Base-by-base conservation (phyloP, 2,113 vertebrate genomes). In the Anolis carolinensis region DNA sequence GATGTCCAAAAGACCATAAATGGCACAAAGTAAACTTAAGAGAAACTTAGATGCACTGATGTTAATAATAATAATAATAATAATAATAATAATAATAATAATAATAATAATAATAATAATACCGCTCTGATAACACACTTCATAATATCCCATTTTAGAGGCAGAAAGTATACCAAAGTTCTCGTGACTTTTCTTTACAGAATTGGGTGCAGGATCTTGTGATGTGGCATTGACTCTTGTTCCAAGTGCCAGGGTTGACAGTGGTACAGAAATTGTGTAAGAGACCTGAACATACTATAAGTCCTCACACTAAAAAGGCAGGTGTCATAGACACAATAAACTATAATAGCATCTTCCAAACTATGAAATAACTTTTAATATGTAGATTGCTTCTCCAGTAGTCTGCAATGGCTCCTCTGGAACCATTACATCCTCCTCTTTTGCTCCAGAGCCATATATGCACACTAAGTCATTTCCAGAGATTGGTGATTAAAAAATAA, bases 401-500 rank as follows among this genome's bases (percentile, higher is more conserved):
- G 90, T 84, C 88, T 90, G 71, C 89, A 94, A 95, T 94, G 92
- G 93, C 84, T 95, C 94, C 95, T 93, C 86, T 95, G 95, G 94
- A 95, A 75, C 94, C 91, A 89, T 95, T 94, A 94, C 20, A 81
- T 88, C 86, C 90, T 87, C 39, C 91, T 91, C 89, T 89, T 93
- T 92, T 90, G 89, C 91, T 86, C 84, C 89, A 93, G 91, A 94
- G 91, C 90, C 83, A 81, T 93, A 92, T 87, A 78, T 27, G 83
- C 91, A 89, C 89, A 88, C 93, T 93, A 95, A 94, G 91, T 91
- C 92, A 93, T 95, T 95, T 94, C 93, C 93, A 94, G 93, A 93
- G 92, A 70, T 89, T 93, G 88, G 92, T 92, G 91, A 94, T 92
- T 94, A 90, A 94, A 94, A 94, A 84, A 82, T 77, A 82, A 74